Evolutionary conservation across 2,113 vertebrate genomes (phyloP).

Genomic region (Bos indicus): DNA sequence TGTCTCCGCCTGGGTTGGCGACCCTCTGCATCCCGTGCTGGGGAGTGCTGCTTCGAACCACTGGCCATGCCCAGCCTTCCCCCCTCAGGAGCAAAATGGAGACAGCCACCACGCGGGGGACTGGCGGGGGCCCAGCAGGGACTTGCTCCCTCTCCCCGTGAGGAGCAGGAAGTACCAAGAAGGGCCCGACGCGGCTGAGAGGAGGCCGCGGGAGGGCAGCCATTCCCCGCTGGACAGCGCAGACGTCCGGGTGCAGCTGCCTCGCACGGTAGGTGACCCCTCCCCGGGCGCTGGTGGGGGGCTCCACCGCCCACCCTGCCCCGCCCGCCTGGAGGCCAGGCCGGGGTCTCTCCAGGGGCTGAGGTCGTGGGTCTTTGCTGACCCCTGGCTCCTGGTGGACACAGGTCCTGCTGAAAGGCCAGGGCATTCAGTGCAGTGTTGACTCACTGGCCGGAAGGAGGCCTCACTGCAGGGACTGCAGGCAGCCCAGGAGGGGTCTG

Average conservation of each 20-base stretch:
- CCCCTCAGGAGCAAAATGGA: conserved; percentile 86
- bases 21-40: rapidly evolving
- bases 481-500: not conserved
- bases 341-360: rapidly evolving
- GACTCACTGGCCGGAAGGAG: rapidly evolving
- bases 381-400: not conserved
- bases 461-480: not conserved
- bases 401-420: not conserved
- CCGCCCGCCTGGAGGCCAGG: not conserved
- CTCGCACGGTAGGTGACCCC: conserved; percentile 82
- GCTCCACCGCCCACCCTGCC: not conserved
- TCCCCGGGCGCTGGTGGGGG: rapidly evolving
- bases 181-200: conserved; percentile 80
- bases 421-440: rapidly evolving
- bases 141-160: conserved; percentile 77
- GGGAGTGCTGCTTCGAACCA: not conserved
- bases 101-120: conserved; percentile 85
- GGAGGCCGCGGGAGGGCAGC: conserved; percentile 73
- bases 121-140: conserved; percentile 81
- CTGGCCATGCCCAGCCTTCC: not conserved
- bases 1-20: rapidly evolving
- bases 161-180: conserved; percentile 85
- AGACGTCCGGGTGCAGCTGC: conserved; percentile 87
- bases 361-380: rapidly evolving
- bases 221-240: conserved; percentile 83